A percentile compares a stretch with the other conserved stretches of the same genome.
phyloP scores from a whole-genome alignment of 2,888 invertebrate genomes.

The Euproctis similis region DNA sequence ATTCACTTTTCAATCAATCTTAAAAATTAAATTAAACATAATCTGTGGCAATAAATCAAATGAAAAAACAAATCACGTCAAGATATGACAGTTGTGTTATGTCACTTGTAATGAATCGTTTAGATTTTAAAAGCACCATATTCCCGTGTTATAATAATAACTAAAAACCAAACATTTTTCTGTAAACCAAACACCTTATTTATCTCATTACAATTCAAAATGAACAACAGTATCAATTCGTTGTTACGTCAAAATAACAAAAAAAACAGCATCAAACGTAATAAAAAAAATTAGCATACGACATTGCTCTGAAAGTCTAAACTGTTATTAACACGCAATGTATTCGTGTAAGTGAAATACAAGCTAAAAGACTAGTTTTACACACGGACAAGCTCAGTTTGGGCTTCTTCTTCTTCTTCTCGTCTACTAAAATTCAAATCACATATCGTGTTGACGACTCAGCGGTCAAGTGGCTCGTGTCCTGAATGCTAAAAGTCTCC shows the following conservation, averaged over 20 bases:
- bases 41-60: too few relatives aligned
- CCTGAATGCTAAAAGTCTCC: conserved; percentile 30
- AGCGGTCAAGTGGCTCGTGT: conserved; percentile 42
- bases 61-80: too few relatives aligned
- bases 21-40: too few relatives aligned
- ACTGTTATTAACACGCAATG: conserved; percentile 19
- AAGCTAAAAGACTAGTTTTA: conserved; percentile 10
- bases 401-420: too few relatives aligned
- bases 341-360: conserved; percentile 12
- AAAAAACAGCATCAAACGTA: conserved; percentile 14
- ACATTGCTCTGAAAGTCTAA: conserved; percentile 17
- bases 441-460: conserved; percentile 30
- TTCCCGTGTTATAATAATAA: too few relatives aligned
- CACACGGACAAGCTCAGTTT: conserved; percentile 16
- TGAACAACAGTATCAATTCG: conserved; percentile 6
- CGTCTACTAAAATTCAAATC: conserved; percentile 32
- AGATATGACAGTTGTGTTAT: too few relatives aligned
- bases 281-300: conserved; percentile 16
- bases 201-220: conserved; percentile 6
- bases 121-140: too few relatives aligned
- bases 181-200: neutral
- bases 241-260: conserved; percentile 16
- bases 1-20: too few relatives aligned
- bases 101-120: too few relatives aligned
- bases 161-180: neutral